A percentile compares a stretch with the other conserved stretches of the same genome.
Conservation (phyloP, 2,888 invertebrate species). For the Drosophila niveifrons region DNA sequence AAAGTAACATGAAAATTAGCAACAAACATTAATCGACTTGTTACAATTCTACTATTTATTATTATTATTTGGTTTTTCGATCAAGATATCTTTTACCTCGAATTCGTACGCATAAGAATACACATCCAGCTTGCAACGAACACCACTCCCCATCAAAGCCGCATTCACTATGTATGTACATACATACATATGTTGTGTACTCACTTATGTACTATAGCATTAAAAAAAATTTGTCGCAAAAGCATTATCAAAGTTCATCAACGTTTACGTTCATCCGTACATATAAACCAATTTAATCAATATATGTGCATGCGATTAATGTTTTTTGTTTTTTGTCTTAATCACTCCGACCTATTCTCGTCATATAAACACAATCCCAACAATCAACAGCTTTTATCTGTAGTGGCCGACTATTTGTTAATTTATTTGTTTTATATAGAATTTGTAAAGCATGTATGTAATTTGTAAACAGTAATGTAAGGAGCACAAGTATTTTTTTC, state of each 20-base stretch:
- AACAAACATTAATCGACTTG: constrained; percentile 63
- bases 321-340: too few relatives aligned
- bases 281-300: background rate
- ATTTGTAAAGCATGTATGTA: background rate
- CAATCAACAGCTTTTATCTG: background rate
- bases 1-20: constrained; percentile 49
- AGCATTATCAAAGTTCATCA: background rate
- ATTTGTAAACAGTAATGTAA: background rate
- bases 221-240: background rate
- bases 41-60: constrained; percentile 49
- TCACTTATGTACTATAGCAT: background rate
- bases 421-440: background rate
- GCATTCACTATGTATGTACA: background rate
- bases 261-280: background rate
- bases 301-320: too few relatives aligned
- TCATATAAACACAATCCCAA: too few relatives aligned
- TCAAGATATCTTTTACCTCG: constrained; percentile 42
- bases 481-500: background rate
- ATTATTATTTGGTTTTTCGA: constrained; percentile 48
- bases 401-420: background rate
- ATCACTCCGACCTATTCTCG: too few relatives aligned
- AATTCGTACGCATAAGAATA: constrained; percentile 53
- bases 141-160: background rate
- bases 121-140: background rate
- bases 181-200: background rate